phyloP scores from a whole-genome alignment of 2,888 invertebrate species.

The Herminia tarsipennalis region DNA sequence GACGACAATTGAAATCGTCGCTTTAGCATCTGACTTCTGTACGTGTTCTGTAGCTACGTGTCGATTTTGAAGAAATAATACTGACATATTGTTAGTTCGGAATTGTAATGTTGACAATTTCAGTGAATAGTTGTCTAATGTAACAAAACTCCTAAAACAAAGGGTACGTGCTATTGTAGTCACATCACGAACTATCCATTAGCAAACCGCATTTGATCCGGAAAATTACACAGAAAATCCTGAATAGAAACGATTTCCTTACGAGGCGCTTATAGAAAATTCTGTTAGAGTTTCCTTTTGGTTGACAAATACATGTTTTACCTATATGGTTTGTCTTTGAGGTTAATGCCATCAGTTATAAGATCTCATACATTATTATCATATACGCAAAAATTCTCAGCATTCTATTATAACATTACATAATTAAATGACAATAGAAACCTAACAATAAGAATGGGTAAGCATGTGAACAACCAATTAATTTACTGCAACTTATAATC shows the following conservation, averaged over 20 bases:
- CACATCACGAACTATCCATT: slow-evolving; percentile 39
- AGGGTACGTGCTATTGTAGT: slow-evolving; percentile 45
- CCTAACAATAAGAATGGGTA: slow-evolving; percentile 47
- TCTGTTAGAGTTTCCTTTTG: background rate
- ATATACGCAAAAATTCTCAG: slow-evolving; percentile 29
- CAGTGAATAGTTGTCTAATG: slow-evolving; percentile 11
- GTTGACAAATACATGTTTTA: background rate
- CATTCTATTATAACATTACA: slow-evolving; percentile 34
- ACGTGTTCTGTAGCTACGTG: background rate
- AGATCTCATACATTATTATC: slow-evolving; percentile 15
- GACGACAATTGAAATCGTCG: background rate
- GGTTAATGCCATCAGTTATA: slow-evolving; percentile 12
- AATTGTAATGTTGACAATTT: slow-evolving; percentile 18
- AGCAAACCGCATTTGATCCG: slow-evolving; percentile 25
- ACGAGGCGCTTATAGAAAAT: background rate
- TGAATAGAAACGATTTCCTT: background rate
- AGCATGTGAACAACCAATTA: slow-evolving; percentile 50
- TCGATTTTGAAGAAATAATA: slow-evolving; percentile 1
- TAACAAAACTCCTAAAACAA: slow-evolving; percentile 41
- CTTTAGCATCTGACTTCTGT: background rate
- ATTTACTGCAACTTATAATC: slow-evolving; percentile 39
- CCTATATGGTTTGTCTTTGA: background rate
- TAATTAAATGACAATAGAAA: slow-evolving; percentile 42
- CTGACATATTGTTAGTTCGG: background rate
- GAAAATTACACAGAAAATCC: slow-evolving; percentile 37